These are phyloP conservation scores for Yponomeuta sedellus DNA, from an alignment of 2,888 invertebrate genomes.

Conservation along the genomic window DNA sequence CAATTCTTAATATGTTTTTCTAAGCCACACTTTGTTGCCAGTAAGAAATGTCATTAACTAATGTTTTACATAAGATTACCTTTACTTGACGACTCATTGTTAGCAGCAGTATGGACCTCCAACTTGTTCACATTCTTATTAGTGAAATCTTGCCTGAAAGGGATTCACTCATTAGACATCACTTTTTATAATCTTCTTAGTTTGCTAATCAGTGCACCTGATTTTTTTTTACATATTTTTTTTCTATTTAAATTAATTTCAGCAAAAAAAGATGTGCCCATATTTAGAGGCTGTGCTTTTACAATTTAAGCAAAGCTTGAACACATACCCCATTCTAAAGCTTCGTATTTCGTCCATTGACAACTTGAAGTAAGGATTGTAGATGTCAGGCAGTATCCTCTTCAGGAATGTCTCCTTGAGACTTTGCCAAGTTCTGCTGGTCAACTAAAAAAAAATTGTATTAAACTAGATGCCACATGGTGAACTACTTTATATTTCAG, in stretches of 20 bases:
- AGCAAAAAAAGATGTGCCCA: no score
- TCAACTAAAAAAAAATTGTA: conserved; percentile 37
- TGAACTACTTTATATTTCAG: no score
- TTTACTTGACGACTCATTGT: conserved; percentile 35
- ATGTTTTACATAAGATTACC: conserved; percentile 29
- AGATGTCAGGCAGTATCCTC: conserved; percentile 61
- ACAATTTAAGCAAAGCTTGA: no score
- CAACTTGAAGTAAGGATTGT: conserved; percentile 62
- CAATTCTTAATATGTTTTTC: conserved; percentile 14
- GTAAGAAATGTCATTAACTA: conserved; percentile 7
- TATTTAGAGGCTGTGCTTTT: no score
- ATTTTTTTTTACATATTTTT: no score
- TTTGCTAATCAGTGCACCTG: no score
- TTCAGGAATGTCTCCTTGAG: conserved; percentile 68
- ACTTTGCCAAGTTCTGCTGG: conserved; percentile 68
- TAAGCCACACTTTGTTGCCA: neutral
- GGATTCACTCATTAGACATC: neutral
- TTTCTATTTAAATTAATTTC: no score
- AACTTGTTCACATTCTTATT: neutral
- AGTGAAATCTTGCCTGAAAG: neutral
- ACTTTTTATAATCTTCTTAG: neutral
- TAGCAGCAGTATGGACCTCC: conserved; percentile 37
- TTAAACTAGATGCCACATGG: neutral
- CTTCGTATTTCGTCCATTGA: conserved; percentile 48
- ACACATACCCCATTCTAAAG: conserved; percentile 50